A percentile compares a stretch with the other conserved stretches of the same genome.
Conservation (phyloP, 2,113 vertebrate genomes). For the Recurvirostra avosetta region DNA sequence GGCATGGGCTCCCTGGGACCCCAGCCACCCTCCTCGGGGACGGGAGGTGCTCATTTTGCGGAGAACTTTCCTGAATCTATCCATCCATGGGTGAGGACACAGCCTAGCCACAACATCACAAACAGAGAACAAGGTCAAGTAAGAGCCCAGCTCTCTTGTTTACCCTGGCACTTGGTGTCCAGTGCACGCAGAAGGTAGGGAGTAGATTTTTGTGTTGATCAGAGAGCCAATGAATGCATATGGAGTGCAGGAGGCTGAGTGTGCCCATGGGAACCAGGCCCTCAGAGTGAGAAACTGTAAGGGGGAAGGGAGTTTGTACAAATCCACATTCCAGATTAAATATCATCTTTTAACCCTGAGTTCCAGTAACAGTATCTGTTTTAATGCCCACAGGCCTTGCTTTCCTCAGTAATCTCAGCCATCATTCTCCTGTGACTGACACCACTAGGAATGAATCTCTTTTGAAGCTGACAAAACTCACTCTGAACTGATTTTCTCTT, state of each 20-base stretch:
- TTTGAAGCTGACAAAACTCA: slow-evolving; percentile 48
- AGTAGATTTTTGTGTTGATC: background rate
- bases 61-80: background rate
- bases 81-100: background rate
- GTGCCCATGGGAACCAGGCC: background rate
- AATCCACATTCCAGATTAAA: slow-evolving; percentile 12
- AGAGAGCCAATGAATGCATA: background rate
- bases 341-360: background rate
- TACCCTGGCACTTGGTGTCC: background rate
- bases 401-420: slow-evolving; percentile 26
- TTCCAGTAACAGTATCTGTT: slow-evolving; percentile 16
- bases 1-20: background rate
- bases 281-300: background rate
- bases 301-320: background rate
- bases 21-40: accelerated
- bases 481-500: slow-evolving; percentile 25
- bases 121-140: background rate
- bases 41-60: background rate
- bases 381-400: slow-evolving; percentile 34
- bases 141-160: background rate
- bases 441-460: background rate
- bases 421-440: slow-evolving; percentile 10
- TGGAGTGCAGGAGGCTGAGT: background rate
- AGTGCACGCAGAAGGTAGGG: background rate
- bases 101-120: background rate